Conservation (phyloP, 2,888 invertebrate species). For the Hypolimnas misippus region DNA sequence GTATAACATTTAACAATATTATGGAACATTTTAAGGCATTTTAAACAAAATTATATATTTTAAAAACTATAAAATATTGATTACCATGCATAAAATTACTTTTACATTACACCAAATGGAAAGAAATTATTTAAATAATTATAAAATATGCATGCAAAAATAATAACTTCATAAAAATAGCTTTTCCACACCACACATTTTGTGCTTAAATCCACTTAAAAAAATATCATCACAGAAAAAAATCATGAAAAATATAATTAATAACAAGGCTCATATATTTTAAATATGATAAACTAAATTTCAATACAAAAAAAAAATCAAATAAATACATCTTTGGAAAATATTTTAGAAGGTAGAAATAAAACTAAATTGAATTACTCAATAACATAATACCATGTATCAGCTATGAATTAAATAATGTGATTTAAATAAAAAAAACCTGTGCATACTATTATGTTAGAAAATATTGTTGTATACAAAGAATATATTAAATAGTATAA, state of each 20-base stretch:
- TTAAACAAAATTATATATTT: background rate
- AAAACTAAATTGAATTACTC: background rate
- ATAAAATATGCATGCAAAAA: conserved; percentile 5
- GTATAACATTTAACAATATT: background rate
- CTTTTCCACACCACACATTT: background rate
- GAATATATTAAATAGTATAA: conserved; percentile 22
- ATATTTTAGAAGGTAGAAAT: background rate
- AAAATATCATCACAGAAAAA: conserved; percentile 10
- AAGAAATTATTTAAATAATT: background rate
- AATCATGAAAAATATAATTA: conserved; percentile 4
- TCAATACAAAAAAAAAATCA: background rate
- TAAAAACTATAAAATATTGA: background rate
- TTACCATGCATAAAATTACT: background rate
- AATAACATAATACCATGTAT: background rate
- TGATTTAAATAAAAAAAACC: background rate
- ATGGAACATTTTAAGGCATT: background rate
- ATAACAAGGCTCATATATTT: background rate
- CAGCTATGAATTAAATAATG: background rate
- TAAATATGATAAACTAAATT: background rate
- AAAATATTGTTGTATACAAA: conserved; percentile 13
- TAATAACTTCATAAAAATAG: background rate
- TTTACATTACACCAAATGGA: background rate
- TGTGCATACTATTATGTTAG: background rate
- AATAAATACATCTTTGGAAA: conserved; percentile 5
- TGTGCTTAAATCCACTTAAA: background rate